phyloP scores from a whole-genome alignment of 2,797 vertebrate genomes.

The Cynopterus sphinx region DNA sequence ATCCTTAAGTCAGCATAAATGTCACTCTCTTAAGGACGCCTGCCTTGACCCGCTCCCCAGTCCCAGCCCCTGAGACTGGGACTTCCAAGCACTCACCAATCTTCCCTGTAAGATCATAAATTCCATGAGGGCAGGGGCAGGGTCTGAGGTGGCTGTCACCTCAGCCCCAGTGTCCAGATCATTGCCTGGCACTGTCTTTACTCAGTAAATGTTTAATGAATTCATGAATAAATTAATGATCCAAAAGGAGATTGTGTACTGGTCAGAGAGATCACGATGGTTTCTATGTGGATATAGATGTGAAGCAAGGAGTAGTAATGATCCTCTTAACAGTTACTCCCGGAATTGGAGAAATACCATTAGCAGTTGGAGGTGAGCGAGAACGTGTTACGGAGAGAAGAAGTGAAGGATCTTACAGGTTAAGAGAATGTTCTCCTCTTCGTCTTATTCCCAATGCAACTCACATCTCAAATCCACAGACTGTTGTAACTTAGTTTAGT shows the following conservation, averaged over 20 bases:
- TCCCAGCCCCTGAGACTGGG: background rate
- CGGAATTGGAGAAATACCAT: background rate
- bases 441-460: background rate
- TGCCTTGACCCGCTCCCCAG: background rate
- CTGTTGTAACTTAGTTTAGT: background rate
- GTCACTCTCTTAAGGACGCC: background rate
- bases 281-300: background rate
- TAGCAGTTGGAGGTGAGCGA: background rate
- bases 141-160: background rate
- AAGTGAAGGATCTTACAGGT: background rate
- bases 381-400: background rate
- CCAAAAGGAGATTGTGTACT: background rate
- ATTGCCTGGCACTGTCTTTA: background rate
- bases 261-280: background rate
- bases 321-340: background rate
- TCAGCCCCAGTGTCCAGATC: background rate
- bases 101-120: background rate
- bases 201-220: slow-evolving; percentile 15
- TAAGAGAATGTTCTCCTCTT: background rate
- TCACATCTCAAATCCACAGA: background rate
- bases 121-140: background rate
- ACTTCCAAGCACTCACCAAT: background rate
- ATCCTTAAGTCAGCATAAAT: background rate
- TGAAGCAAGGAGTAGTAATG: background rate
- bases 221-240: slow-evolving; percentile 13